Conservation (phyloP, 2,888 invertebrate species). For the Morpho deidamia region DNA sequence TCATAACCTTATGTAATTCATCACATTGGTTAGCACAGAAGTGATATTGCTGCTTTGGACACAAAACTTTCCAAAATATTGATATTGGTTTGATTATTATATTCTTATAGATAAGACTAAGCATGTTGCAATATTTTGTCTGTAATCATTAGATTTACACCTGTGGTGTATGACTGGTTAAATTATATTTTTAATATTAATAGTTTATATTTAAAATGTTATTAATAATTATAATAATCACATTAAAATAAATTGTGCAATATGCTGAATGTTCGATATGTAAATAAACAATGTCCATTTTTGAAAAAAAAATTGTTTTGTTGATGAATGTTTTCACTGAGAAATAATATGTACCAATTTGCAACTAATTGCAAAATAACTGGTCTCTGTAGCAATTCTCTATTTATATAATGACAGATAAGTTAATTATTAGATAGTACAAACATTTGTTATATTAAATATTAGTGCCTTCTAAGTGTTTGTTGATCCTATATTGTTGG, state of each 20-base stretch:
- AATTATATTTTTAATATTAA: constrained; percentile 7
- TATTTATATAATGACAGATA: too few relatives aligned
- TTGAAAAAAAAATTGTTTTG: neutral
- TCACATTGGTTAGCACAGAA: too few relatives aligned
- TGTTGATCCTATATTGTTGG: neutral
- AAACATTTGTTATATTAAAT: neutral
- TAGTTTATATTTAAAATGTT: neutral
- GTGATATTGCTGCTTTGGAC: too few relatives aligned
- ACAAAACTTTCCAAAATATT: neutral
- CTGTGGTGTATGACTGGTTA: constrained; percentile 20
- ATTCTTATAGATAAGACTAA: neutral
- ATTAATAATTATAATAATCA: neutral
- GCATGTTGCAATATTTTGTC: neutral
- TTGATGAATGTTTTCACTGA: neutral
- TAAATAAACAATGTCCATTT: neutral
- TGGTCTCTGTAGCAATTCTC: too few relatives aligned
- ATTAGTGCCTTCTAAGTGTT: constrained; percentile 14
- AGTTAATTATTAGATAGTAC: too few relatives aligned
- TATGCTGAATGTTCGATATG: neutral
- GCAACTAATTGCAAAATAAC: too few relatives aligned
- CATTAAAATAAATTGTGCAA: constrained; percentile 6
- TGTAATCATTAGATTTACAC: constrained; percentile 9
- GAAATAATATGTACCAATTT: neutral
- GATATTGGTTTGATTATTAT: neutral
- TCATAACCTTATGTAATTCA: too few relatives aligned